A percentile compares a stretch with the other conserved stretches of the same genome.
Conservation (phyloP, 2,113 vertebrate species). For the Solea senegalensis region DNA sequence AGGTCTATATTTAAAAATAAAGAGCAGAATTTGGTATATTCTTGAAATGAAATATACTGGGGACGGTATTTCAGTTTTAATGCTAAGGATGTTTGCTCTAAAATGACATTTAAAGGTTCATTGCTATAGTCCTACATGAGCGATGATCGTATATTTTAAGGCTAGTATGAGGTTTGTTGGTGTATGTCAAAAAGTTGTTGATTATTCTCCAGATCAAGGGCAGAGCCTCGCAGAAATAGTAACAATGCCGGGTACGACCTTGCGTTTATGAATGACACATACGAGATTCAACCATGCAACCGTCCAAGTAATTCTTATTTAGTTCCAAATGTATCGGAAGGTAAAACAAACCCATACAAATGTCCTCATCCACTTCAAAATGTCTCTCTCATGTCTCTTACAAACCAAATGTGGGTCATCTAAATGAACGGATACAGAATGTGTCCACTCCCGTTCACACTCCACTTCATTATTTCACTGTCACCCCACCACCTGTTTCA, state of each 20-base stretch:
- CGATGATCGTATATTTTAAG: neutral
- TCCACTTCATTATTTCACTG: constrained; percentile 54
- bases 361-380: too few relatives aligned
- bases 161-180: neutral
- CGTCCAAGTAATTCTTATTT: constrained; percentile 1
- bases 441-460: constrained; percentile 11
- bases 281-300: neutral
- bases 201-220: neutral
- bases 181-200: too few relatives aligned
- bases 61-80: too few relatives aligned
- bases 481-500: constrained; percentile 59
- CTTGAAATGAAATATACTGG: too few relatives aligned
- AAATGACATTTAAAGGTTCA: too few relatives aligned
- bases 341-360: constrained; percentile 2
- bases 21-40: too few relatives aligned
- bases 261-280: neutral
- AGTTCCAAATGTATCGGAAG: neutral
- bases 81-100: too few relatives aligned
- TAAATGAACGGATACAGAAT: constrained; percentile 52
- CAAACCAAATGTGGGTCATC: constrained; percentile 45
- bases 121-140: neutral
- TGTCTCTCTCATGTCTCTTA: constrained; percentile 1
- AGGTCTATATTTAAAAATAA: too few relatives aligned
- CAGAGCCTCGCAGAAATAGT: neutral
- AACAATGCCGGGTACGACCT: neutral